These are phyloP conservation scores for Lysandra coridon DNA, from an alignment of 2,888 invertebrate species.

Conservation along the genomic window DNA sequence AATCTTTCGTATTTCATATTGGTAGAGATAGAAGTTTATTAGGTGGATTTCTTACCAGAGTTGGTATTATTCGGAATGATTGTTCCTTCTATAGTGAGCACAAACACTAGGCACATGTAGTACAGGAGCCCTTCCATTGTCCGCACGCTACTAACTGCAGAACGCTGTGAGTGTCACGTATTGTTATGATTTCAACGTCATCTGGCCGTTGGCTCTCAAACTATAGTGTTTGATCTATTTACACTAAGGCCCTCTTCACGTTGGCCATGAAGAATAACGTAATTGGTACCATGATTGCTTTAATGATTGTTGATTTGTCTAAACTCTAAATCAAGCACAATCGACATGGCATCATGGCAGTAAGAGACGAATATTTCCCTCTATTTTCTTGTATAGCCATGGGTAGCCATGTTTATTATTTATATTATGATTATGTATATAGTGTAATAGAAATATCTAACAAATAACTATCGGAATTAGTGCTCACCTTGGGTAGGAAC, in stretches of 20 bases:
- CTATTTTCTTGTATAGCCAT: too few species aligned
- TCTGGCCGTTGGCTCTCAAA: constrained; percentile 51
- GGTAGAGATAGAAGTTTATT: background rate
- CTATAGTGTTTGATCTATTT: background rate
- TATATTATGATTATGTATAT: too few species aligned
- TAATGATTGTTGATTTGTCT: too few species aligned
- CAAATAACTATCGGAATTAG: background rate
- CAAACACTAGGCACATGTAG: constrained; percentile 13
- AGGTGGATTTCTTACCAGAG: background rate
- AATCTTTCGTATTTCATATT: background rate
- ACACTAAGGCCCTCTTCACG: background rate
- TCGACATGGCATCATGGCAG: too few species aligned
- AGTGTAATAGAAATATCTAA: too few species aligned
- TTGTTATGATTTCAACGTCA: constrained; percentile 59
- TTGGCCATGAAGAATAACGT: background rate
- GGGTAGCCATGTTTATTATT: too few species aligned
- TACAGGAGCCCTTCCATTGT: constrained; percentile 7
- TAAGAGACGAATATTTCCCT: too few species aligned
- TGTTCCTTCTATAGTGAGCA: background rate
- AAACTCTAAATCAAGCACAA: too few species aligned
- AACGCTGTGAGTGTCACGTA: constrained; percentile 43
- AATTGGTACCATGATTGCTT: background rate
- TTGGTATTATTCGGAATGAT: background rate
- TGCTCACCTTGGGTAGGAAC: too few species aligned
- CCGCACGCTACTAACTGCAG: constrained; percentile 22